phyloP scores from a whole-genome alignment of 2,797 vertebrate genomes.

The Bradypodion ventrale region DNA sequence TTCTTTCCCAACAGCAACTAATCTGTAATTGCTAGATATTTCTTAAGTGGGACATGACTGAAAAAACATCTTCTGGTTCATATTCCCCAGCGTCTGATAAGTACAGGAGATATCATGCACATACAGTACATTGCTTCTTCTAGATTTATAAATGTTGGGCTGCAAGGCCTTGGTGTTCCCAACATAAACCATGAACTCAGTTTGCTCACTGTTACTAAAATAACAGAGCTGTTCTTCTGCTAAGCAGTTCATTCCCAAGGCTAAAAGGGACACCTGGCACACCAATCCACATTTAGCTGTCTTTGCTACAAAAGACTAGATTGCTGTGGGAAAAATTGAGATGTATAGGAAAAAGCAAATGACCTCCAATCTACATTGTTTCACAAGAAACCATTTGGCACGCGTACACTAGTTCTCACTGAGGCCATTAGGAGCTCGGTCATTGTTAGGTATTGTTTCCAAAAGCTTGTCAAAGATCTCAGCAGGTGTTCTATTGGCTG shows the following conservation, averaged over 20 bases:
- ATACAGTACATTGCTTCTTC: too few relatives aligned
- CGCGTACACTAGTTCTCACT: neutral
- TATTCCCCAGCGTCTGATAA: too few relatives aligned
- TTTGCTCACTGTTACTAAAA: constrained; percentile 2
- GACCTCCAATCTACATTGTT: neutral
- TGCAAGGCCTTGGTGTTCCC: constrained; percentile 7
- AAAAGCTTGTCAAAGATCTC: neutral
- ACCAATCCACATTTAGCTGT: neutral
- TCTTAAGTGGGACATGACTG: too few relatives aligned
- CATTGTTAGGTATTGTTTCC: neutral
- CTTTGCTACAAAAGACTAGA: neutral
- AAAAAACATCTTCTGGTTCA: too few relatives aligned
- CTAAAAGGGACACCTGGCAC: constrained; percentile 3
- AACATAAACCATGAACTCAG: constrained; percentile 25
- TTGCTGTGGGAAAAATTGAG: neutral
- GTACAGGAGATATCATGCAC: too few relatives aligned
- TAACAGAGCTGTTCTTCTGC: constrained; percentile 28
- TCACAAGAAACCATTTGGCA: neutral
- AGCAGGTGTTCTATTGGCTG: neutral
- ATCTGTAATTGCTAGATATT: too few relatives aligned
- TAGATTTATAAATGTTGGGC: constrained; percentile 14
- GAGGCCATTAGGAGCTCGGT: neutral
- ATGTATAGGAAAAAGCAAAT: constrained; percentile 10
- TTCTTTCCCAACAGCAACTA: too few relatives aligned
- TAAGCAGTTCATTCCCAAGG: constrained; percentile 19